Percentiles rank a stretch among this genome's conserved stretches.
These are phyloP conservation scores for Apotomis capreana DNA, from an alignment of 2,888 invertebrate species.

Conservation along the genomic window DNA sequence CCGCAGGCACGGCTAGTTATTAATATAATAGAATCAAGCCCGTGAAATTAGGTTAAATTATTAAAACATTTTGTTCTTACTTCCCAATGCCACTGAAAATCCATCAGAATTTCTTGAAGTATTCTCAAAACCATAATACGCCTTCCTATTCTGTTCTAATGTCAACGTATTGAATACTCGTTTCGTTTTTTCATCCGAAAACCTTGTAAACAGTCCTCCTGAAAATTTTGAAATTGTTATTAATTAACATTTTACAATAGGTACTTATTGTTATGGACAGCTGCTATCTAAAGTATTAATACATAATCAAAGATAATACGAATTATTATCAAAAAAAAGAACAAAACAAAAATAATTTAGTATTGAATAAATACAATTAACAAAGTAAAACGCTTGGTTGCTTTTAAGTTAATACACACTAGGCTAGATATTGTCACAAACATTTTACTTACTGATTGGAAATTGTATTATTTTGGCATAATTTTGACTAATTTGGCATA, in stretches of 20 bases:
- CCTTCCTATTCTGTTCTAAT: conserved; percentile 49
- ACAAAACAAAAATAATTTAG: no score
- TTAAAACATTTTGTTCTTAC: conserved; percentile 55
- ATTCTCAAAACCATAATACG: conserved; percentile 62
- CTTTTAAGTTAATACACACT: no score
- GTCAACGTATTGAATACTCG: conserved; percentile 3
- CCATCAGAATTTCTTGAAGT: conserved; percentile 62
- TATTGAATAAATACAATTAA: no score
- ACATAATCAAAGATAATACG: no score
- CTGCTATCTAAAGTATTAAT: no score
- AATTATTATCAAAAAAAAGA: no score
- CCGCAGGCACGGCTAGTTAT: no score
- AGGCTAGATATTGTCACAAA: no score
- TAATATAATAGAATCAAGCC: no score
- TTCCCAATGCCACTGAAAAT: conserved; percentile 69
- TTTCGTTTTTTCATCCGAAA: conserved; percentile 8
- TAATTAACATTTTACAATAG: not conserved
- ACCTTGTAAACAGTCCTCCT: conserved; percentile 78
- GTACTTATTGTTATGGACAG: no score
- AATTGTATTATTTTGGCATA: conserved; percentile 51
- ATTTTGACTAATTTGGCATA: conserved; percentile 27
- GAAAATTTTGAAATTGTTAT: conserved; percentile 49
- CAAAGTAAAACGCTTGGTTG: no score
- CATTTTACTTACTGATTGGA: conserved; percentile 64
- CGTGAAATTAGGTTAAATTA: not conserved